Percentiles rank a stretch among this genome's conserved stretches.
These are phyloP conservation scores for Ennomos erosarius DNA, from an alignment of 2,888 invertebrate genomes.

Conservation along the genomic window DNA sequence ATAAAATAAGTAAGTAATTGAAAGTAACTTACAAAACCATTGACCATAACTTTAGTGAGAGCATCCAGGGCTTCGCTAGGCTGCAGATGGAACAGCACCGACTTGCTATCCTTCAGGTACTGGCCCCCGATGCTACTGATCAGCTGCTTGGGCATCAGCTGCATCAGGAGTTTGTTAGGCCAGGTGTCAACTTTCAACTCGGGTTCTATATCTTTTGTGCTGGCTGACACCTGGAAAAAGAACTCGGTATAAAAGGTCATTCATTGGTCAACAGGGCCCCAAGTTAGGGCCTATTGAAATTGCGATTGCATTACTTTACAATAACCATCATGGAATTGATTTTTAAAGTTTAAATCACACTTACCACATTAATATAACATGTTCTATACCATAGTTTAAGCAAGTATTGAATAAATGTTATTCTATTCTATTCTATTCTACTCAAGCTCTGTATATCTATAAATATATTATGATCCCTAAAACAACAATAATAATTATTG, in stretches of 20 bases:
- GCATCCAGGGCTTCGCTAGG: constrained; percentile 94
- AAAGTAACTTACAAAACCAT: constrained; percentile 91
- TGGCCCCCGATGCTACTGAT: constrained; percentile 96
- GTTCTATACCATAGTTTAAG: no score
- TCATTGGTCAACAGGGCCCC: no score
- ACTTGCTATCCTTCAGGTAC: constrained; percentile 96
- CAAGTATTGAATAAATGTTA: no score
- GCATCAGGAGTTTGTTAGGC: constrained; percentile 97
- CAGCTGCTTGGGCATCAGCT: constrained; percentile 96
- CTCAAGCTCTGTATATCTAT: no score
- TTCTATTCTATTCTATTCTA: no score
- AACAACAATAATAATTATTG: no score
- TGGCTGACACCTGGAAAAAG: constrained; percentile 77
- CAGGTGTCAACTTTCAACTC: constrained; percentile 97
- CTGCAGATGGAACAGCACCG: constrained; percentile 95
- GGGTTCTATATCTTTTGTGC: constrained; percentile 93
- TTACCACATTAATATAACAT: no score
- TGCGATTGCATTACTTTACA: no score
- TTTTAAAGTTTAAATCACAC: no score
- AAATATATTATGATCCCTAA: no score
- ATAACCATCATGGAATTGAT: no score
- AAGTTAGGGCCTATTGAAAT: no score
- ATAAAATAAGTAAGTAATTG: constrained; percentile 26
- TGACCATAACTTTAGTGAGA: constrained; percentile 96
- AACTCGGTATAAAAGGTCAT: background rate